These are phyloP conservation scores for Equus quagga DNA, from an alignment of 2,113 vertebrate species.

Conservation along the genomic window DNA sequence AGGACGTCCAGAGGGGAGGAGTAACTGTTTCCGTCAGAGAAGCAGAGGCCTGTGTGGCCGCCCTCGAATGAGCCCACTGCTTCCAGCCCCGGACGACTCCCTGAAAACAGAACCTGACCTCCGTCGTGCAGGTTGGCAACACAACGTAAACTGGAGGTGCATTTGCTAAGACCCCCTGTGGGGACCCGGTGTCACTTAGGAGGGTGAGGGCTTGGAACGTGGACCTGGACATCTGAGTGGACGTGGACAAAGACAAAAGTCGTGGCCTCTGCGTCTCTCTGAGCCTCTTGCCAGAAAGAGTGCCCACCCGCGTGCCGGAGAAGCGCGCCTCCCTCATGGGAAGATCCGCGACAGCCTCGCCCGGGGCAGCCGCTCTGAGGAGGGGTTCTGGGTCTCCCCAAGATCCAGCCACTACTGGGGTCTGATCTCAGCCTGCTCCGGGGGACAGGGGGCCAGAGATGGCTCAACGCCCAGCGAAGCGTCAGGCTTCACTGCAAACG, in stretches of 20 bases:
- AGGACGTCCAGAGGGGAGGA: too few relatives aligned
- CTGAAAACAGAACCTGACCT: neutral
- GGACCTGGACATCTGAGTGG: accelerated
- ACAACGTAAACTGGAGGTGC: neutral
- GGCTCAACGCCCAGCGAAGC: too few relatives aligned
- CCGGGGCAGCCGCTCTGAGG: accelerated
- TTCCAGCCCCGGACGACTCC: neutral
- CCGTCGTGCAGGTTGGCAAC: neutral
- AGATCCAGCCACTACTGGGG: neutral
- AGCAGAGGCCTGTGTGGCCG: neutral
- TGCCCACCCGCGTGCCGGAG: neutral
- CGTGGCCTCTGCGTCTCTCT: accelerated
- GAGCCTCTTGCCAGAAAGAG: neutral
- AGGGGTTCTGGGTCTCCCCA: accelerated
- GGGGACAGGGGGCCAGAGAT: accelerated
- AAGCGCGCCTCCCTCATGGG: accelerated
- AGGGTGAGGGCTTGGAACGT: accelerated
- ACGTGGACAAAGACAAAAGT: accelerated
- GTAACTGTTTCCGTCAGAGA: neutral
- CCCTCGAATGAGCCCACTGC: slow-evolving; percentile 7
- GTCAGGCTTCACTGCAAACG: neutral
- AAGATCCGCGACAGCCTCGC: accelerated
- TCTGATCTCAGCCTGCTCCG: neutral
- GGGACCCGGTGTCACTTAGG: accelerated
- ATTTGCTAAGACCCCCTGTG: neutral